Evolutionary conservation across 2,113 vertebrate species (phyloP).

Genomic region (Cynoglossus semilaevis): DNA sequence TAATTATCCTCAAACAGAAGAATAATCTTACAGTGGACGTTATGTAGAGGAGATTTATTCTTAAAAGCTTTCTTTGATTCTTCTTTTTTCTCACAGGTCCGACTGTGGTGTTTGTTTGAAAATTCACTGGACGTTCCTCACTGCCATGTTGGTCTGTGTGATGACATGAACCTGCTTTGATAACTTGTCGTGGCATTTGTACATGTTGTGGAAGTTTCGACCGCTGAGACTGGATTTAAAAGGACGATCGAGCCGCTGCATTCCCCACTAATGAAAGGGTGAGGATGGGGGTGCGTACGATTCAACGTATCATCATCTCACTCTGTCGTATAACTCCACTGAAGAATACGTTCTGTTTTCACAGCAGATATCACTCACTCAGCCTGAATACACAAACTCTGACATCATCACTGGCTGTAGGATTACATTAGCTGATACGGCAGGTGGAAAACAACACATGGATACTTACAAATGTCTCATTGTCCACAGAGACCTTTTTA

Average conservation of each 20-base stretch:
- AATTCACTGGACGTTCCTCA: neutral
- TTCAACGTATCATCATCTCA: conserved; percentile 49
- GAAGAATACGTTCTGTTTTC: conserved; percentile 27
- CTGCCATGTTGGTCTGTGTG: neutral
- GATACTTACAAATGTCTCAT: conserved; percentile 65
- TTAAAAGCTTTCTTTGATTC: neutral
- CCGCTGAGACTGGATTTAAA: conserved; percentile 37
- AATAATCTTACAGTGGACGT: no score
- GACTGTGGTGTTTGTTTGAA: conserved; percentile 2
- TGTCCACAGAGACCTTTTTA: conserved; percentile 59
- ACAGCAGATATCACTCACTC: conserved; percentile 6
- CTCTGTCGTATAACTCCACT: conserved; percentile 25
- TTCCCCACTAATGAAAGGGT: conserved; percentile 63
- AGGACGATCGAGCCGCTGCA: conserved; percentile 41
- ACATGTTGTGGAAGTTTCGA: conserved; percentile 24
- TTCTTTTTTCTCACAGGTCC: neutral
- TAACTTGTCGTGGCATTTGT: conserved; percentile 16
- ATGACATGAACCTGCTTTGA: conserved; percentile 19
- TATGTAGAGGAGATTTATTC: no score
- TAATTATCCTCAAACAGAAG: no score
- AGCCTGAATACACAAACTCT: conserved; percentile 20
- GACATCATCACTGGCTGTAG: conserved; percentile 9
- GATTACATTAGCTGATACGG: conserved; percentile 11
- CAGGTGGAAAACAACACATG: conserved; percentile 10
- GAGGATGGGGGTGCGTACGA: conserved; percentile 34